Percentiles rank a stretch among this genome's conserved stretches.
Evolutionary conservation across 2,113 vertebrate species (phyloP).

Genomic region (Syrrhaptes paradoxus): DNA sequence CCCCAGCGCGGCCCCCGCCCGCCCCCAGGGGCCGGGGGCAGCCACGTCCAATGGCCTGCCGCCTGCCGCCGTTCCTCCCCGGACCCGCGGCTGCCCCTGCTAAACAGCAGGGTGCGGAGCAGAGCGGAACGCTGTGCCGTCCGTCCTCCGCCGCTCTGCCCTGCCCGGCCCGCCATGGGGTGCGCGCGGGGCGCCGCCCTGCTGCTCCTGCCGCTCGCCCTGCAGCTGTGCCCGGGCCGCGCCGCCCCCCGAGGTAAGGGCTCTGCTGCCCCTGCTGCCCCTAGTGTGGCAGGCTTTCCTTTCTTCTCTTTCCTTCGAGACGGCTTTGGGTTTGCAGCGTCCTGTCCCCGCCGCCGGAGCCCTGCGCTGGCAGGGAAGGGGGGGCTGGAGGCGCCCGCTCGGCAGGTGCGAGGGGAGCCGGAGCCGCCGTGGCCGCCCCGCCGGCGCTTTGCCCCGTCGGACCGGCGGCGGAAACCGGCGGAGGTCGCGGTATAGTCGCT

Average conservation of each 20-base stretch:
- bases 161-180: neutral
- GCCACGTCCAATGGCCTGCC: neutral
- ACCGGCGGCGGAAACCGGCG: neutral
- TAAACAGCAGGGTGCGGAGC: neutral
- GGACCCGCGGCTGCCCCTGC: neutral
- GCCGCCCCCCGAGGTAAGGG: slow-evolving; percentile 84
- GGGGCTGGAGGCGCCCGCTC: no score
- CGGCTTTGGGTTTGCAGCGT: neutral
- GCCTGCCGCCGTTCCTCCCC: neutral
- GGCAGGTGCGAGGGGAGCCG: neutral
- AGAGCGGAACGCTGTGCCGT: neutral
- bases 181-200: neutral
- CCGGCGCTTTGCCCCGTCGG: rapidly evolving
- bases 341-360: neutral
- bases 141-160: neutral
- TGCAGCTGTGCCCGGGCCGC: slow-evolving; percentile 73
- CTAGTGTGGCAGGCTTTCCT: no score
- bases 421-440: no score
- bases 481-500: no score
- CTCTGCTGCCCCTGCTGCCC: no score
- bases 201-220: slow-evolving; percentile 74
- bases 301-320: no score
- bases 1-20: neutral
- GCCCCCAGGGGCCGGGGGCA: neutral
- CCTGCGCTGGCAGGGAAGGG: neutral